Percentiles rank a stretch among this genome's conserved stretches.
These are phyloP conservation scores for Sycophila sp. DNA, from an alignment of 1,140 invertebrate species.

Conservation along the genomic window DNA sequence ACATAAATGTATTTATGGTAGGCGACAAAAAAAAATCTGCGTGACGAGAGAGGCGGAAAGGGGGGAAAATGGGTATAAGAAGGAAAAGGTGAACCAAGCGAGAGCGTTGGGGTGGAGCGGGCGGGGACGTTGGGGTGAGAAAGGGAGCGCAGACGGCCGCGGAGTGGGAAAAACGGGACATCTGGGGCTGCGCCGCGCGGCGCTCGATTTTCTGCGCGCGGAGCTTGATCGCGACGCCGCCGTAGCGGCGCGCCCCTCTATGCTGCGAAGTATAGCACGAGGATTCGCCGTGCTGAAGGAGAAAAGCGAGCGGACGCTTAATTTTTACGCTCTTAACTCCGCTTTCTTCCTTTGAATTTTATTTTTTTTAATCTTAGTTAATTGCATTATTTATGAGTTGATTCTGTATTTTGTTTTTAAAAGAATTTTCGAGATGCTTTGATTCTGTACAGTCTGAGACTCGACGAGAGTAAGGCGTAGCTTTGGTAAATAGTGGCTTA, in stretches of 20 bases:
- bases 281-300: neutral
- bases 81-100: too few species aligned
- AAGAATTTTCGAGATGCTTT: too few species aligned
- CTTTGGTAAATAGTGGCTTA: too few species aligned
- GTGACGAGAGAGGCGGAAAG: neutral
- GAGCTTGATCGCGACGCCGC: neutral
- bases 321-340: too few species aligned
- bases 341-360: too few species aligned
- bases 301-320: neutral
- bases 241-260: neutral
- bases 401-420: too few species aligned
- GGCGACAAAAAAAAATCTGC: slow-evolving; percentile 5
- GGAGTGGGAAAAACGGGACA: slow-evolving; percentile 14
- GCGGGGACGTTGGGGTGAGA: too few species aligned
- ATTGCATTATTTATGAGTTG: too few species aligned
- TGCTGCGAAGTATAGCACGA: neutral
- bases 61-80: neutral
- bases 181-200: slow-evolving; percentile 6
- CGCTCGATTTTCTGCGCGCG: slow-evolving; percentile 23
- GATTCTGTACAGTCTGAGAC: too few species aligned
- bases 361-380: too few species aligned
- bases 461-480: too few species aligned
- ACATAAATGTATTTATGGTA: neutral
- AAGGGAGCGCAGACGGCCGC: neutral
- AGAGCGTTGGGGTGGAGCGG: too few species aligned